These are phyloP conservation scores for Megalops cyprinoides DNA, from an alignment of 2,797 vertebrate species.

Conservation along the genomic window DNA sequence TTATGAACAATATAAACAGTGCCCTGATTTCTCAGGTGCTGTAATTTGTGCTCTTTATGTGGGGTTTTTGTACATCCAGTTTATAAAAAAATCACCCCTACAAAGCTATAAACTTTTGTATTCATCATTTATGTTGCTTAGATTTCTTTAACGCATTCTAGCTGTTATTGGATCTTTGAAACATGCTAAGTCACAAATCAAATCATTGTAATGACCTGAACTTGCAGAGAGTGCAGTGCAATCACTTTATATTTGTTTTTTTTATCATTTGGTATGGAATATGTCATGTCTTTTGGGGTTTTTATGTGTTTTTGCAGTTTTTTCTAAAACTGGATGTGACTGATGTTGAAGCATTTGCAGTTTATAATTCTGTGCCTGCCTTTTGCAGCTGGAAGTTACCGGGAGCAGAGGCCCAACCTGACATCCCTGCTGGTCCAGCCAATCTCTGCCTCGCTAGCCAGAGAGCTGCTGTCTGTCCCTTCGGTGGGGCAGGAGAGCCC, in stretches of 20 bases:
- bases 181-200: background rate
- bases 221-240: too few species aligned
- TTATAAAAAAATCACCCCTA: background rate
- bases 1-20: background rate
- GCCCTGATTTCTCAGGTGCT: background rate
- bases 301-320: background rate
- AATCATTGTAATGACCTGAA: background rate
- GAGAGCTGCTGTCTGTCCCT: conserved; percentile 71
- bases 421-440: conserved; percentile 89
- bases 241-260: background rate
- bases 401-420: conserved; percentile 65
- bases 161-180: too few species aligned
- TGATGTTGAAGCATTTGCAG: background rate
- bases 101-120: too few species aligned
- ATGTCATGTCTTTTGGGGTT: background rate
- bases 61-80: background rate
- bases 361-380: conserved; percentile 20
- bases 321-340: background rate
- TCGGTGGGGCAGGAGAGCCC: conserved; percentile 46
- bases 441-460: conserved; percentile 80
- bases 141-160: too few species aligned
- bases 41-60: background rate
- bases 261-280: background rate
- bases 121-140: too few species aligned
- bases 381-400: conserved; percentile 75